Evolutionary conservation across 2,113 vertebrate genomes (phyloP), one percentile per base, ranked within the genome.

Genomic region (Motacilla tschutschensis): DNA sequence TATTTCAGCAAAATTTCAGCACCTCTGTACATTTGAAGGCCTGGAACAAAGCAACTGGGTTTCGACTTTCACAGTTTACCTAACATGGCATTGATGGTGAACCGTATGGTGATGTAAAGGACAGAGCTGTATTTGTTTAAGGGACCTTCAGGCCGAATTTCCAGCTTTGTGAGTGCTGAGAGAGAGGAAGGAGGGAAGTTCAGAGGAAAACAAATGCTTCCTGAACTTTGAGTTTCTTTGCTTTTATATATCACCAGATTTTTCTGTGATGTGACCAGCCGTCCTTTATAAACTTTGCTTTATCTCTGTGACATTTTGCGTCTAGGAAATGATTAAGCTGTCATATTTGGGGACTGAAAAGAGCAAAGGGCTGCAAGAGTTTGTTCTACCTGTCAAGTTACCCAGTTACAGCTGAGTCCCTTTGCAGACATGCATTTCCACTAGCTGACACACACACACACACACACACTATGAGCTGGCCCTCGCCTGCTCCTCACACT

Each of bases 171-270:
- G 82, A 85, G 70, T 74, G 38, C 50, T 78, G 57, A 57, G 65
- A 88, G 81, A 90, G 51, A 89, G 44, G 57, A 92, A 93, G 70
- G 69, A 48, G 69, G 72, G 85, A 90, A 92, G 79, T 60, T 87
- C 64, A 85, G 79, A 93, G 41, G 72, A 89, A 92, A 93, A 90
- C 82, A 93, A 92, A 87, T 71, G 81, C 83, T 93, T 91, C 87
- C 89, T 93, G 87, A 93, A 90, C 88, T 93, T 94, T 90, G 90
- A 84, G 82, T 93, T 94, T 93, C 92, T 93, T 93, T 93, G 58
- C 73, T 93, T 93, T 90, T 79, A 90, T 87, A 74, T 67, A 90
- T 90, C 76, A 90, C 72, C 72, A 87, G 86, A 85, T 82, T 90
- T 94, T 95, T 92, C 79, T 85, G 72, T 78, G 82, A 90, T 91